Evolutionary conservation across 1,140 invertebrate species (phyloP).

Genomic region (Lasioglossum albipes): DNA sequence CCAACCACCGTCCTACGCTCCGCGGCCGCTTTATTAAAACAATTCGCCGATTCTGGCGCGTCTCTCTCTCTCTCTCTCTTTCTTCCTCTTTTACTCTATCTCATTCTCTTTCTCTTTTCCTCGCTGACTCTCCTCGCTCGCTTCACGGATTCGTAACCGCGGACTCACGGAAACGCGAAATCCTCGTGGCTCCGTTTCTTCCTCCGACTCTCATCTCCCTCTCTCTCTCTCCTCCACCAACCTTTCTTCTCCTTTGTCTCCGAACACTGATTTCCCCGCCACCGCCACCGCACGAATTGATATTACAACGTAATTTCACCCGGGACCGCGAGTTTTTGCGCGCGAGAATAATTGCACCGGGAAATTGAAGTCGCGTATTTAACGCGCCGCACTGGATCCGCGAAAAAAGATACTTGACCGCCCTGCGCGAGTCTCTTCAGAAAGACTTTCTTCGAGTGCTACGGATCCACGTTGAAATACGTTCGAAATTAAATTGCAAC

Average conservation of each 20-base stretch:
- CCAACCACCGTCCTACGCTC: constrained; percentile 69
- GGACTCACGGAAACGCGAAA: constrained; percentile 31
- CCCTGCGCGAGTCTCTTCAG: background rate
- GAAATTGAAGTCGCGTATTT: constrained; percentile 8
- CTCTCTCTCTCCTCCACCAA: background rate
- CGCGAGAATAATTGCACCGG: background rate
- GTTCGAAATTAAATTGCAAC: too few relatives aligned
- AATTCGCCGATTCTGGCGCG: constrained; percentile 66
- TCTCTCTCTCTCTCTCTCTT: too few relatives aligned
- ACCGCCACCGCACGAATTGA: constrained; percentile 28
- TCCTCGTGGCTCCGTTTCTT: constrained; percentile 25
- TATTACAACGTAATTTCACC: constrained; percentile 42
- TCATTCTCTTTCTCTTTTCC: constrained; percentile 10
- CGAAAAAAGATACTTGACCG: background rate
- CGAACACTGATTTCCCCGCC: constrained; percentile 32
- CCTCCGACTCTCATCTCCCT: background rate
- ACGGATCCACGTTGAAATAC: too few relatives aligned
- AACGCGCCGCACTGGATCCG: background rate
- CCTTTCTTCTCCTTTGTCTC: constrained; percentile 5
- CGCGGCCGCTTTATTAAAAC: constrained; percentile 75
- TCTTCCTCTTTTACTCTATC: too few relatives aligned
- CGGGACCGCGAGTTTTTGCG: constrained; percentile 4
- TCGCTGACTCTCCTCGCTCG: constrained; percentile 27
- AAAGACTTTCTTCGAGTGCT: too few relatives aligned
- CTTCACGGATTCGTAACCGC: constrained; percentile 26